A percentile compares a stretch with the other conserved stretches of the same genome.
These are phyloP conservation scores for Ganaspis sp. DNA, from an alignment of 1,140 invertebrate genomes.

Conservation along the genomic window DNA sequence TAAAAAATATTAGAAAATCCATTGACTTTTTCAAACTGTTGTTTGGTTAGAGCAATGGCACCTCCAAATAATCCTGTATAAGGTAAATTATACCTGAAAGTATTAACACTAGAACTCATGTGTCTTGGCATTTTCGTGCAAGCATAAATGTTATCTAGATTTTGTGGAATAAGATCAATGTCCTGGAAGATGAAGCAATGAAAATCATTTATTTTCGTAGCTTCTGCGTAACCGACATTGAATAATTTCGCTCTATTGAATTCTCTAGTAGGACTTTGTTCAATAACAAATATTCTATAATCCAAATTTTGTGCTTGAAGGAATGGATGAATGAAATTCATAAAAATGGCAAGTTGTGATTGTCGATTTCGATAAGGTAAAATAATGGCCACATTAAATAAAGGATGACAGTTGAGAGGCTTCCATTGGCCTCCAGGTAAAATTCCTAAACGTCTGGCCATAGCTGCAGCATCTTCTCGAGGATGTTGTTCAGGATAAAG, in stretches of 20 bases:
- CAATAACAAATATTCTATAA: conserved; percentile 93
- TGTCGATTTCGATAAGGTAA: conserved; percentile 92
- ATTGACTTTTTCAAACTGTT: conserved; percentile 88
- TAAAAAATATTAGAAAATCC: conserved; percentile 95
- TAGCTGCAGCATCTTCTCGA: conserved; percentile 58
- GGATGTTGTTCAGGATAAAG: conserved; percentile 69
- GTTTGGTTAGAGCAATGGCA: conserved; percentile 83
- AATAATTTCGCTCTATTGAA: conserved; percentile 97
- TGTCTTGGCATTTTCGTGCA: conserved; percentile 92
- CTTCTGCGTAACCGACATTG: conserved; percentile 92
- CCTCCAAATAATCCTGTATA: conserved; percentile 86
- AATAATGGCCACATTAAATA: conserved; percentile 89
- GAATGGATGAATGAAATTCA: conserved; percentile 93
- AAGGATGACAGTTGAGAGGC: conserved; percentile 84
- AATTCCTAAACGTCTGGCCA: conserved; percentile 65
- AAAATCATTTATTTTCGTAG: conserved; percentile 82
- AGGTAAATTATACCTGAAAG: conserved; percentile 88
- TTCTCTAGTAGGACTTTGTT: conserved; percentile 86
- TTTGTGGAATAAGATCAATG: conserved; percentile 94
- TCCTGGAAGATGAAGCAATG: conserved; percentile 97
- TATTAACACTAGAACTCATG: conserved; percentile 94
- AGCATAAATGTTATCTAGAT: conserved; percentile 92
- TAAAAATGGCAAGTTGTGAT: conserved; percentile 86
- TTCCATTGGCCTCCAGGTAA: conserved; percentile 82
- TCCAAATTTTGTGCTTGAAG: conserved; percentile 90